phyloP scores from a whole-genome alignment of 1,140 invertebrate genomes.

The Subanguina moxae region DNA sequence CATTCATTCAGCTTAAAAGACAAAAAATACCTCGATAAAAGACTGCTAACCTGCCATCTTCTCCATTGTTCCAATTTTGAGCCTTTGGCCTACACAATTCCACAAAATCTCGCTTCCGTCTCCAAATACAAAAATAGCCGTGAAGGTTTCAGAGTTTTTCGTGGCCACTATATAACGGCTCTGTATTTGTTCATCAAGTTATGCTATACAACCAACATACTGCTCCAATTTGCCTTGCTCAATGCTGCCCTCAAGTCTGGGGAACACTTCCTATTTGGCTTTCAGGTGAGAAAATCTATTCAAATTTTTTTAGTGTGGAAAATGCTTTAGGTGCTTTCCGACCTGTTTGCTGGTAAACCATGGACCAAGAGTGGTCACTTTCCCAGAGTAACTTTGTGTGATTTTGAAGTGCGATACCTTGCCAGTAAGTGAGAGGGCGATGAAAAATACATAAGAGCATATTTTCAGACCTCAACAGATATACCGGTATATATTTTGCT shows the following conservation, averaged over 20 bases:
- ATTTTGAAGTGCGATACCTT: constrained; percentile 63
- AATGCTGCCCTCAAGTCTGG: constrained; percentile 87
- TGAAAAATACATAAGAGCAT: too few relatives aligned
- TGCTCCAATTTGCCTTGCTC: constrained; percentile 95
- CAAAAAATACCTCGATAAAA: too few relatives aligned
- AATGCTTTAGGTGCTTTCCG: constrained; percentile 60
- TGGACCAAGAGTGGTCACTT: constrained; percentile 61
- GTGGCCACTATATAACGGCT: constrained; percentile 63
- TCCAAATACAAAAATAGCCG: too few relatives aligned
- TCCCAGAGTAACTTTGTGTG: constrained; percentile 63
- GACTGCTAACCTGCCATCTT: too few relatives aligned
- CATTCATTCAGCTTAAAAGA: too few relatives aligned
- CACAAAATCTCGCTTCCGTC: too few relatives aligned
- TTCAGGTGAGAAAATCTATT: constrained; percentile 70
- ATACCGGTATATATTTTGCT: constrained; percentile 9
- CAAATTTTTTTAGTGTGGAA: too few relatives aligned
- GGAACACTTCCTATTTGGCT: constrained; percentile 80
- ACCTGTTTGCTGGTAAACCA: constrained; percentile 59
- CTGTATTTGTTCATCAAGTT: constrained; percentile 62
- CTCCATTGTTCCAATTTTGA: too few relatives aligned
- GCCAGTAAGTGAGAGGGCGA: constrained; percentile 41
- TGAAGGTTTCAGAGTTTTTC: constrained; percentile 54
- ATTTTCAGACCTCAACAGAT: too few relatives aligned
- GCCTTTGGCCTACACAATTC: too few relatives aligned
- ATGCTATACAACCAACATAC: constrained; percentile 73